These are phyloP conservation scores for Palythoa caribaeorum DNA, from an alignment of 92 coral and sea anemone genomes.

Conservation along the genomic window DNA sequence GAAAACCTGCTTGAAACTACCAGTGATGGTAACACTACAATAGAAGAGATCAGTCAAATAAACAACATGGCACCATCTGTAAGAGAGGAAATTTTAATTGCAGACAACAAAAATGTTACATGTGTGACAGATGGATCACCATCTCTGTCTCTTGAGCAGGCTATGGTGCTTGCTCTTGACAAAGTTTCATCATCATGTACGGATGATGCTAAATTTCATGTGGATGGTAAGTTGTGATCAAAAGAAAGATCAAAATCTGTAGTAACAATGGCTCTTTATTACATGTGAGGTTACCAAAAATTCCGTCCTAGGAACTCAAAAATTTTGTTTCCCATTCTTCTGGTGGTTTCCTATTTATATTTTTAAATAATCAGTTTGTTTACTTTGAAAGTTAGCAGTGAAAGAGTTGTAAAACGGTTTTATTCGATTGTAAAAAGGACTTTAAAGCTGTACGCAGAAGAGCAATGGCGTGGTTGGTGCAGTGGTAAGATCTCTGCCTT, in stretches of 20 bases:
- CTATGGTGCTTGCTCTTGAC: constrained; percentile 33
- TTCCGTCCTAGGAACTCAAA: too few species aligned
- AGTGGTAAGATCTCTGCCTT: too few species aligned
- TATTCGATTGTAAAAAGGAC: too few species aligned
- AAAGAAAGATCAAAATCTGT: not conserved
- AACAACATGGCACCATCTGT: not conserved
- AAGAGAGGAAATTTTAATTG: not conserved
- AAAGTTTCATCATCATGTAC: constrained; percentile 30
- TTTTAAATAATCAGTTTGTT: too few species aligned
- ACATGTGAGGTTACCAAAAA: too few species aligned
- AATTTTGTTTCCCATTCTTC: too few species aligned
- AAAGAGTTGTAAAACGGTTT: too few species aligned
- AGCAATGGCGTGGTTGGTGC: too few species aligned
- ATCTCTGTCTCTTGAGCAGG: constrained; percentile 24
- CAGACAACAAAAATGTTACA: constrained; percentile 5
- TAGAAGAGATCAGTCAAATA: not conserved
- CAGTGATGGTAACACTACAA: not conserved
- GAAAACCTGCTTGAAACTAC: not conserved
- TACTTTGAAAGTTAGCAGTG: too few species aligned
- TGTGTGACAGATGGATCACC: constrained; percentile 7
- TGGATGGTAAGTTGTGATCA: not conserved
- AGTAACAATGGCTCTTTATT: not conserved
- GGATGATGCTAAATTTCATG: not conserved
- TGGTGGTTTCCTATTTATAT: too few species aligned
- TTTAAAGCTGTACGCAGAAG: too few species aligned